Evolutionary conservation across 2,113 vertebrate genomes (phyloP).

Genomic region (Malaclemys terrapin): DNA sequence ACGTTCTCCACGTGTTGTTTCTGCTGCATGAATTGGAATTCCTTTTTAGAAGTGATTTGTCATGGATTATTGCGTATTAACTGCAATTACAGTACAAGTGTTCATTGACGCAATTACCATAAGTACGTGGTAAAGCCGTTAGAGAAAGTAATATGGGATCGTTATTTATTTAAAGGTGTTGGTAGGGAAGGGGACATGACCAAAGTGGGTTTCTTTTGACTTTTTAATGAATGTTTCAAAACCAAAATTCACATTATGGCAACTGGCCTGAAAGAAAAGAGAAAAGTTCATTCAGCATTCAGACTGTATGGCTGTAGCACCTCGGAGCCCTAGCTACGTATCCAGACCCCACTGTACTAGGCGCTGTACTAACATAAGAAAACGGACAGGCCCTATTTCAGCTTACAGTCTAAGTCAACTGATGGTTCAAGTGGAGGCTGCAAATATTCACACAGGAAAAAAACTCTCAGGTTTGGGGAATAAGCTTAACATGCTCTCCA

Average conservation of each 20-base stretch:
- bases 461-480: not conserved
- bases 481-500: not conserved
- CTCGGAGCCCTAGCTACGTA: conserved; percentile 20
- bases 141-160: not conserved
- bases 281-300: conserved; percentile 39
- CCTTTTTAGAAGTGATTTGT: conserved; percentile 54
- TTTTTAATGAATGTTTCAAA: not conserved
- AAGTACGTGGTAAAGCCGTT: not conserved
- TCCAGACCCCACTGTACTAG: conserved; percentile 16
- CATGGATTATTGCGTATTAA: not conserved
- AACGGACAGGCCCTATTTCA: not conserved
- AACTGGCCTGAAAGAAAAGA: conserved; percentile 24
- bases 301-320: conserved; percentile 57
- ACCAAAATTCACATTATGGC: not conserved
- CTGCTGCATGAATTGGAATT: not conserved
- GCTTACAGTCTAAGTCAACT: not conserved
- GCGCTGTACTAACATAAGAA: fast-evolving
- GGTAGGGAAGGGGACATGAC: not conserved
- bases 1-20: not conserved
- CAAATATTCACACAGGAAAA: not conserved
- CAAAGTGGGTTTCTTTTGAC: not conserved
- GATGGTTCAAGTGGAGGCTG: not conserved
- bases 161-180: not conserved
- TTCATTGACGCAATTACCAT: conserved; percentile 19
- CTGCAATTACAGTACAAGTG: conserved; percentile 45